Evolutionary conservation across 2,888 invertebrate genomes (phyloP), one percentile per base, ranked within the genome.

Genomic region (Mythimna albipuncta): DNA sequence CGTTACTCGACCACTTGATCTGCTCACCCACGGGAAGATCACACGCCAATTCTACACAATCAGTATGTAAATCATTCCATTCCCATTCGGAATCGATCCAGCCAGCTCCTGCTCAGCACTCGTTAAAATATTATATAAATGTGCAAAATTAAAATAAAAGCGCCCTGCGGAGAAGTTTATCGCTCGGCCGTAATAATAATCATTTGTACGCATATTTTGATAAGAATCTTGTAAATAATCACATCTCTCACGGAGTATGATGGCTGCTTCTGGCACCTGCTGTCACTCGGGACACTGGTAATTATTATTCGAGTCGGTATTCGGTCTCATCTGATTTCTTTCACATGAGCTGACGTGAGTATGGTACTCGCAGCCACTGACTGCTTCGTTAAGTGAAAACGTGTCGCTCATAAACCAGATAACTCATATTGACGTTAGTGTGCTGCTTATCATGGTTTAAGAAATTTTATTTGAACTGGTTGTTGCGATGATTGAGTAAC

Each of bases 91-190:
- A 63, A 62, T 38, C 64, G 57, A 64, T 73, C 16, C 26, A 41
- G 73, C 21, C 81, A 75, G 64, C 62, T n/a, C n/a, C n/a, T n/a
- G n/a, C n/a, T n/a, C n/a, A 68, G 69, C 64, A 55, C 64, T 82
- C 82, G 64, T 82, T 82, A 81, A 83, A 69, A 83, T 77, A 64
- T 81, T 63, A 82, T 74, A 83, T 69, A 76, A 81, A 82, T 82
- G 69, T 69, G 82, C 77, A 70, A 74, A 75, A 75, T 76, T 69
- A 81, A 81, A 78, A 81, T 77, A 76, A 74, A 73, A 81, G 70
- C 72, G n/a, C 82, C 86, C 86, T 76, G 86, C 69, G 38, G 86
- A 64, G 85, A 70, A 50, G n/a, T 77, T 84, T 78, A 84, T 71
- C 54, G 70, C 26, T 69, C 32, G 26, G 47, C 69, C 70, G 70